Conservation (phyloP, 2,888 invertebrate species). For the Frankliniella intonsa region DNA sequence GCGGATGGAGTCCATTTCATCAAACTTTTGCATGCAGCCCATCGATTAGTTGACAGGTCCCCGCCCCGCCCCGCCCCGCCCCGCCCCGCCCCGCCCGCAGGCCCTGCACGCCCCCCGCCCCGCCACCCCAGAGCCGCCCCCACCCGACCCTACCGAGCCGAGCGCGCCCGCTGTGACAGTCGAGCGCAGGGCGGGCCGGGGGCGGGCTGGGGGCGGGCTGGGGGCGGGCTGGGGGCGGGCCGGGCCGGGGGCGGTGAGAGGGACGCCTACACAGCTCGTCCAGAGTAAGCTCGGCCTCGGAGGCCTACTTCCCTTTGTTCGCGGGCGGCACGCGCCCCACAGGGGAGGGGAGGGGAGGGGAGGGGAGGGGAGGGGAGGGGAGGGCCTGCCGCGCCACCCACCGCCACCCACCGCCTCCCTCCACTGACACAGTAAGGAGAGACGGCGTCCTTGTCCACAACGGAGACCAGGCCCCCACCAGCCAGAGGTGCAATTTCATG, state of each 20-base stretch:
- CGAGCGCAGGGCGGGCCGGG: background rate
- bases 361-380: background rate
- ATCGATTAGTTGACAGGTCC: constrained; percentile 19
- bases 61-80: background rate
- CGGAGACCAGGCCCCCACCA: no score
- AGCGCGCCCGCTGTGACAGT: background rate
- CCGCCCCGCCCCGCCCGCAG: background rate
- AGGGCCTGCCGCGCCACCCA: background rate
- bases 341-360: background rate
- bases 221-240: background rate
- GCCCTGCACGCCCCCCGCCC: background rate
- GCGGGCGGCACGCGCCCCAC: constrained; percentile 39
- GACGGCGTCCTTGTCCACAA: no score
- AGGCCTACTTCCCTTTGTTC: constrained; percentile 40
- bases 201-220: background rate
- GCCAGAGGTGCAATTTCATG: no score
- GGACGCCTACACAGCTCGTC: no score
- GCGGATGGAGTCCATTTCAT: constrained; percentile 11
- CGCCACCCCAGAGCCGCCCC: background rate
- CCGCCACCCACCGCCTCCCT: background rate
- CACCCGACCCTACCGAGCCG: background rate
- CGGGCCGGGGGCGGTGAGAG: constrained; percentile 19
- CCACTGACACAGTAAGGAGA: background rate
- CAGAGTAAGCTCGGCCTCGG: background rate
- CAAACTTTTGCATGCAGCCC: constrained; percentile 18